Base-by-base conservation (phyloP, 2,888 invertebrate genomes). In the Trilocha varians region DNA sequence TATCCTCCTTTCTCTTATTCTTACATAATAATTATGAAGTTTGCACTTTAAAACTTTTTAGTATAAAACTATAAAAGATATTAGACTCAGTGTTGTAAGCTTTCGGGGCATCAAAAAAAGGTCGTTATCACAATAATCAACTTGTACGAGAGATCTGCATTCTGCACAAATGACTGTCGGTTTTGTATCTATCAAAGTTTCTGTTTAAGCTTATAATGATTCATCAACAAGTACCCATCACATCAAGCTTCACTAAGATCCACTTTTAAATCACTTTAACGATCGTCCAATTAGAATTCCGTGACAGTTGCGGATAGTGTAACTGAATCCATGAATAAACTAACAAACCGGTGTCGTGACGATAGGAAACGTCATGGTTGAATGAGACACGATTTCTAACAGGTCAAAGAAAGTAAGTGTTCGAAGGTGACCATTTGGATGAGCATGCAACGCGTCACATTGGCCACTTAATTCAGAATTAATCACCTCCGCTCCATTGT, bases 351-450 rank as follows among this genome's bases (percentile, higher is more conserved):
- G n/a, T 46, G 53, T 57, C 61, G 61, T 69, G 67, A 60, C 61
- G 47, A 51, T 52, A 56, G 50, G 36, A 48, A 52, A 45, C 47
- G 55, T 59, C 62, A 69, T 57, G 64, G 67, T 55, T 60, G 57
- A 58, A 58, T 55, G 43, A 55, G 59, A 43, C 69, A 70, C 71
- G 73, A 67, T 65, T 70, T 68, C 65, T 70, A 70, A 70, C 63
- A 68, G 71, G 71, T 73, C 68, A 70, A 76, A 73, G 78, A 78
- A 78, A 78, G 78, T 55, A 61, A 68, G 55, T 58, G 55, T 48
- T 40, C 56, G 57, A 68, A 66, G 63, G 65, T 59, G 18, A 32
- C 35, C 18, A 25, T 42, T 55, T 54, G 55, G 53, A 62, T 65
- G 55, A 62, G 53, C 60, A 58, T 57, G 54, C 57, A 25, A 6